phyloP scores from a whole-genome alignment of 2,113 vertebrate genomes.

The Hyperopisus bebe region DNA sequence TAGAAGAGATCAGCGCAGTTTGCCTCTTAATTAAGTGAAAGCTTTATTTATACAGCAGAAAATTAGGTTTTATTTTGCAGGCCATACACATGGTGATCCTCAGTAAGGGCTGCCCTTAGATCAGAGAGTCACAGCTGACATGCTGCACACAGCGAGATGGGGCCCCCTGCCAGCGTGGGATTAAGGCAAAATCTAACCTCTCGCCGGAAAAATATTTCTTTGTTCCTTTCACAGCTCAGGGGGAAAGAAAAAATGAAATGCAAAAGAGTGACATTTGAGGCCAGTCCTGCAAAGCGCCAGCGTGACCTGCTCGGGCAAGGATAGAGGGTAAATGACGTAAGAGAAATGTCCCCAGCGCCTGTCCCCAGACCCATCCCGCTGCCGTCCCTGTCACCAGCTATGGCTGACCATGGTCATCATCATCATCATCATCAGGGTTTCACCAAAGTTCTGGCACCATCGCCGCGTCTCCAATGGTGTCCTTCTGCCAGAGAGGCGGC shows the following conservation, averaged over 20 bases:
- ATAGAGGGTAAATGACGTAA: background rate
- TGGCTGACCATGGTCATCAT: background rate
- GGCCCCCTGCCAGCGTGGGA: background rate
- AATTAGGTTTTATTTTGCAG: background rate
- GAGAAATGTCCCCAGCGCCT: background rate
- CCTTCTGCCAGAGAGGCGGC: background rate
- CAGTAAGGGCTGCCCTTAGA: background rate
- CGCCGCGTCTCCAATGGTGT: background rate
- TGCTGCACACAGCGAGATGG: background rate
- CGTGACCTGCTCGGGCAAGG: background rate
- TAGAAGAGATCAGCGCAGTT: background rate
- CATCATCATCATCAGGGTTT: background rate
- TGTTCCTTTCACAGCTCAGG: background rate
- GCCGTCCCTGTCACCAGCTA: background rate
- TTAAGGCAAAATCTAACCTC: background rate
- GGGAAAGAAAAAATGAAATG: background rate
- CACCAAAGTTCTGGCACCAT: background rate
- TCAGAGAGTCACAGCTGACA: background rate
- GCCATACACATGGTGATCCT: background rate
- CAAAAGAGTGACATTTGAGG: background rate
- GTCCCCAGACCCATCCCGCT: background rate
- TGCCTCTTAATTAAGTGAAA: background rate
- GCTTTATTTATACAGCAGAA: background rate
- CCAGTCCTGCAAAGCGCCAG: background rate
- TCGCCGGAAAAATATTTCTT: background rate